phyloP scores from a whole-genome alignment of 2,888 invertebrate species.

The Sturmia bella region DNA sequence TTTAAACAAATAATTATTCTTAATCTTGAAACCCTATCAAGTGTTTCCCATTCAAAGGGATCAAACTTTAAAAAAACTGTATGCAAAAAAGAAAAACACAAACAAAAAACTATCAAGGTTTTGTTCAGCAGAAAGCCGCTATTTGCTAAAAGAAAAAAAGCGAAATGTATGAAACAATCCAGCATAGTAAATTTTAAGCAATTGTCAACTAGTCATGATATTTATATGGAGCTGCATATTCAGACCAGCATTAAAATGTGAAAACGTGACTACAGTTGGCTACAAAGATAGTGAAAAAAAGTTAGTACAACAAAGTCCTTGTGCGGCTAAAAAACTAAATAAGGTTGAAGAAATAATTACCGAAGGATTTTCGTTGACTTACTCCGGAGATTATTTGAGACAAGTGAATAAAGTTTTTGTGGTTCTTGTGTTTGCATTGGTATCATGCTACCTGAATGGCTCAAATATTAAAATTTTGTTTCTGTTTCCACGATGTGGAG shows the following conservation, averaged over 20 bases:
- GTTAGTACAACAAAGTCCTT: slow-evolving; percentile 3
- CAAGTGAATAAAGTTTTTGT: slow-evolving; percentile 52
- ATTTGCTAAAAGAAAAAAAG: slow-evolving; percentile 5
- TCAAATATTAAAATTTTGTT: slow-evolving; percentile 3
- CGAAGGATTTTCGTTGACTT: slow-evolving; percentile 66
- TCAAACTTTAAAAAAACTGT: too few species aligned
- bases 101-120: slow-evolving; percentile 13
- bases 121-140: background rate
- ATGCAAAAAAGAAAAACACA: slow-evolving; percentile 22
- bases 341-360: slow-evolving; percentile 65
- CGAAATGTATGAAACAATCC: slow-evolving; percentile 11
- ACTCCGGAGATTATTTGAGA: slow-evolving; percentile 59
- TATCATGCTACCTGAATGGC: slow-evolving; percentile 14
- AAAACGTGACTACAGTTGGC: background rate
- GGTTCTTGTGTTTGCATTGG: slow-evolving; percentile 21
- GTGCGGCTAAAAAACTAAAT: background rate
- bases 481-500: background rate
- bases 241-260: background rate
- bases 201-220: slow-evolving; percentile 17
- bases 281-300: background rate
- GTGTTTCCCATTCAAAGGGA: too few species aligned
- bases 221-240: background rate
- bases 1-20: too few species aligned
- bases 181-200: slow-evolving; percentile 43
- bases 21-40: too few species aligned